Evolutionary conservation across 1,140 invertebrate genomes (phyloP).

Genomic region (Maniola jurtina): DNA sequence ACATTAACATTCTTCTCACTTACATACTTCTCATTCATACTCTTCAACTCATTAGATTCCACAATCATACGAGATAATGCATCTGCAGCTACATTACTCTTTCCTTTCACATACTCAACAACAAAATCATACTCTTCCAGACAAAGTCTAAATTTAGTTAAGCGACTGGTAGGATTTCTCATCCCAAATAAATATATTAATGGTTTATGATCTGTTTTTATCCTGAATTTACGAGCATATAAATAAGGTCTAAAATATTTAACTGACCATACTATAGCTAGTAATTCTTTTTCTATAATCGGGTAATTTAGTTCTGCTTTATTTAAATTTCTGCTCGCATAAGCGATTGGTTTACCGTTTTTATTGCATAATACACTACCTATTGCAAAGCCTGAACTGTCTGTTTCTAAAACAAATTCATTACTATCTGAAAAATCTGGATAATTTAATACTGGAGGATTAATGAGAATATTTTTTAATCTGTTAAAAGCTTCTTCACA

Average conservation of each 20-base stretch:
- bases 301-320: too few relatives aligned
- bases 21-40: not conserved
- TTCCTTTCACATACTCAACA: conserved; percentile 33
- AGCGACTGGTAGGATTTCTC: conserved; percentile 32
- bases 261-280: not conserved
- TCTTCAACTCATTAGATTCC: conserved; percentile 26
- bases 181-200: conserved; percentile 28
- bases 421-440: too few relatives aligned
- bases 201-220: conserved; percentile 25
- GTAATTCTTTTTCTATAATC: too few relatives aligned
- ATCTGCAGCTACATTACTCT: conserved; percentile 32
- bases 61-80: conserved; percentile 30
- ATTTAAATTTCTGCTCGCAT: too few relatives aligned
- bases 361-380: too few relatives aligned
- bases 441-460: too few relatives aligned
- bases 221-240: not conserved
- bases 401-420: too few relatives aligned
- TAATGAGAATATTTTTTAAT: too few relatives aligned
- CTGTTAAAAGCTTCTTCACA: too few relatives aligned
- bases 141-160: conserved; percentile 28
- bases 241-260: conserved; percentile 3
- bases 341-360: too few relatives aligned
- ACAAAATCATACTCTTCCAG: conserved; percentile 32
- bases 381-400: too few relatives aligned
- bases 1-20: not conserved